A percentile compares a stretch with the other conserved stretches of the same genome.
Evolutionary conservation across 2,888 invertebrate species (phyloP).

Genomic region (Rambutsinella grinnellia): DNA sequence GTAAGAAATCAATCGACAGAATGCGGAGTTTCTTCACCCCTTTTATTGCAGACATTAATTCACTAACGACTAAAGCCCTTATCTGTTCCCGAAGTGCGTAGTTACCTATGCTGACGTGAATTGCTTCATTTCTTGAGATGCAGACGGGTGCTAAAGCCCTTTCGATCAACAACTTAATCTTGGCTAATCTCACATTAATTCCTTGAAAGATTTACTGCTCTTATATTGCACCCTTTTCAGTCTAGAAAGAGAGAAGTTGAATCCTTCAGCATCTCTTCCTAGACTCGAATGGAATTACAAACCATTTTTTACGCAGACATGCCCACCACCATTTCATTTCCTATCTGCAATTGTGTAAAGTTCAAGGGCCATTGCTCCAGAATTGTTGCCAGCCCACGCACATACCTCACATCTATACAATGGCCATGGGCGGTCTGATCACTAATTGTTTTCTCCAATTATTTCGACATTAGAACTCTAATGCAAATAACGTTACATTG

Average conservation of each 20-base stretch:
- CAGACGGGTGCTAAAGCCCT: neutral
- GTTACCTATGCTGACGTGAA: neutral
- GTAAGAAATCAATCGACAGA: conserved; percentile 31
- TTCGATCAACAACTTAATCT: conserved; percentile 46
- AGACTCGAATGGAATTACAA: neutral
- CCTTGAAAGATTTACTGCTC: conserved; percentile 33
- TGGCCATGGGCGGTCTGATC: conserved; percentile 26
- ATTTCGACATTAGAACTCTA: conserved; percentile 35
- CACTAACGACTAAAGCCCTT: conserved; percentile 5
- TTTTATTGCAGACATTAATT: conserved; percentile 41
- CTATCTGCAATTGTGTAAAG: too few species aligned
- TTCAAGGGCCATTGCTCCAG: conserved; percentile 12
- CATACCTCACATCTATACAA: neutral
- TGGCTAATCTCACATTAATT: conserved; percentile 44
- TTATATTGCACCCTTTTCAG: too few species aligned
- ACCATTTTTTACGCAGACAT: neutral
- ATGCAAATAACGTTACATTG: neutral
- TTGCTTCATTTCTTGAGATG: neutral
- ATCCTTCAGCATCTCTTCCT: too few species aligned
- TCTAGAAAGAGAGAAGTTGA: neutral
- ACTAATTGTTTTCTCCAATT: conserved; percentile 49
- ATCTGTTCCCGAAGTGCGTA: too few species aligned
- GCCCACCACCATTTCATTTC: neutral
- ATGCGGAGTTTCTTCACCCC: conserved; percentile 40
- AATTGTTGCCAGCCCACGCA: neutral